phyloP scores from a whole-genome alignment of 2,797 vertebrate species.

The Crocodylus rhombifer region DNA sequence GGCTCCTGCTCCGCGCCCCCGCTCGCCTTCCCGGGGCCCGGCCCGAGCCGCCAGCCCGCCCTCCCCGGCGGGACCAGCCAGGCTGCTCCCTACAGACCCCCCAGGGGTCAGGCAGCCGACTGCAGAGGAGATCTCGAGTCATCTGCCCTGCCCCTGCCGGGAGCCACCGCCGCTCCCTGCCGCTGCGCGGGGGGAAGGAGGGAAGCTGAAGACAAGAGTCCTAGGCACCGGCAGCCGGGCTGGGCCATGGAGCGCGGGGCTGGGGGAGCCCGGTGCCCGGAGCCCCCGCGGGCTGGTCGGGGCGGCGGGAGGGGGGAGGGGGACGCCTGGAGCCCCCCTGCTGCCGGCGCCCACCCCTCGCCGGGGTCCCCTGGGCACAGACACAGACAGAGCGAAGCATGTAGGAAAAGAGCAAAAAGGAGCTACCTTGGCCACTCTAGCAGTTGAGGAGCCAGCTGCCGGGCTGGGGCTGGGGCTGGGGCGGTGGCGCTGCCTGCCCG shows the following conservation, averaged over 20 bases:
- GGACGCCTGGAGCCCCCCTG: too few species aligned
- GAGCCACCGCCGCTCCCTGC: background rate
- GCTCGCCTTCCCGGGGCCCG: background rate
- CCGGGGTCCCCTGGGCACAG: slow-evolving; percentile 10
- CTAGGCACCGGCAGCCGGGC: background rate
- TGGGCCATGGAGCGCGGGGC: too few species aligned
- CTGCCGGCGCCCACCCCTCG: too few species aligned
- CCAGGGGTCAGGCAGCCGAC: background rate
- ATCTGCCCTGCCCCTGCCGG: background rate
- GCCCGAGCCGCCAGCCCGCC: background rate
- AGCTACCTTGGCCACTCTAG: slow-evolving; percentile 86
- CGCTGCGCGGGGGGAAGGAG: background rate
- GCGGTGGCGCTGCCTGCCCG: slow-evolving; percentile 79
- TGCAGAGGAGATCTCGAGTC: background rate
- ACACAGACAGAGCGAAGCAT: slow-evolving; percentile 65
- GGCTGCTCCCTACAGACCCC: background rate
- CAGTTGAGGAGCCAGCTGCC: slow-evolving; percentile 78
- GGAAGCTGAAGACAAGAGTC: background rate
- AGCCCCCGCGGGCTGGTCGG: too few species aligned
- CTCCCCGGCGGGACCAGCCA: background rate
- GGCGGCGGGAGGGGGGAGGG: too few species aligned
- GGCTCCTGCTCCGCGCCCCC: background rate
- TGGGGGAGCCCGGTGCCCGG: too few species aligned
- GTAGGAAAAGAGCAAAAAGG: slow-evolving; percentile 77
- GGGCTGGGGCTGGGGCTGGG: slow-evolving; percentile 81